Evolutionary conservation across 2,113 vertebrate genomes (phyloP).

Genomic region (Mustela lutreola): DNA sequence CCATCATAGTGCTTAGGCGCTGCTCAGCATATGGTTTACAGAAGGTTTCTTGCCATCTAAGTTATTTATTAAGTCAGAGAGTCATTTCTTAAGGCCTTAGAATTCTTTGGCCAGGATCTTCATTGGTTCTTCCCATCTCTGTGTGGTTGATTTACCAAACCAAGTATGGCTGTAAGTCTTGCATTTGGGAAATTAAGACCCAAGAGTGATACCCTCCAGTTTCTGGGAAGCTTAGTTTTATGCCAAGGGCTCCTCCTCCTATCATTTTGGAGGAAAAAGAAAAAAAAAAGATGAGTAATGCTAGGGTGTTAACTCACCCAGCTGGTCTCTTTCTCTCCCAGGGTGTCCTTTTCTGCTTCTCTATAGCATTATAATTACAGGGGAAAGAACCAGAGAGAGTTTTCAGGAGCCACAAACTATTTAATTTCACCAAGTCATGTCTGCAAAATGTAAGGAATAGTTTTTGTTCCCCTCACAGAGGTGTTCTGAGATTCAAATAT

Average conservation of each 20-base stretch:
- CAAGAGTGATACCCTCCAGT: neutral
- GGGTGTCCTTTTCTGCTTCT: neutral
- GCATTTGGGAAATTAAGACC: neutral
- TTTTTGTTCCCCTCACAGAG: neutral
- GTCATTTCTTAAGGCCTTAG: neutral
- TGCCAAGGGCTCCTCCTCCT: neutral
- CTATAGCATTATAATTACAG: neutral
- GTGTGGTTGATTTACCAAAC: neutral
- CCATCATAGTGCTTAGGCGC: neutral
- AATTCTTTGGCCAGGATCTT: neutral
- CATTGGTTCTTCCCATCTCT: neutral
- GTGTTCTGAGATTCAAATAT: neutral
- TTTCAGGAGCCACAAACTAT: neutral
- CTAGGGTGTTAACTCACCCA: neutral
- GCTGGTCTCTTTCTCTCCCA: neutral
- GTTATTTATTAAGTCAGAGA: neutral
- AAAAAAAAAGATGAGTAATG: neutral
- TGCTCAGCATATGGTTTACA: neutral
- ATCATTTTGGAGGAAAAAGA: neutral
- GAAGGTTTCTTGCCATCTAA: neutral
- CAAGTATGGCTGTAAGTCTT: neutral
- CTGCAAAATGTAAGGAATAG: neutral
- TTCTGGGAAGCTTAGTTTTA: constrained; percentile 29
- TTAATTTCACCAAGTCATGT: neutral
- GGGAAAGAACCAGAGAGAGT: neutral